These are phyloP conservation scores for Stegodyphus mimosarum DNA, from an alignment of 1,140 invertebrate genomes.

Conservation along the genomic window DNA sequence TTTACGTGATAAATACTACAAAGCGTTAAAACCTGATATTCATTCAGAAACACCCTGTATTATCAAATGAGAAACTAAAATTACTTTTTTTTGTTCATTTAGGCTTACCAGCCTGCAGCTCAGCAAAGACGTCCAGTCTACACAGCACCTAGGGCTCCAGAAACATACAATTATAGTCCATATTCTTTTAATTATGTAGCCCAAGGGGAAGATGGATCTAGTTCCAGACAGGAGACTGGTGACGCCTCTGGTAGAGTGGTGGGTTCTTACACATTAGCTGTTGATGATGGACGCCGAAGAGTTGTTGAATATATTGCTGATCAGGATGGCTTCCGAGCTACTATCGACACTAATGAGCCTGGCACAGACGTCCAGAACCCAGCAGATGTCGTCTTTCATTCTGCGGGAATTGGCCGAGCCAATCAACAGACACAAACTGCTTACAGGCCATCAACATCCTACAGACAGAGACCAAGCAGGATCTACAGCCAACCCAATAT, in stretches of 20 bases:
- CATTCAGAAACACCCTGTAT: too few relatives aligned
- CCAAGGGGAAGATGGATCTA: constrained; percentile 35
- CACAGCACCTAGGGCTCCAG: background rate
- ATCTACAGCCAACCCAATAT: constrained; percentile 33
- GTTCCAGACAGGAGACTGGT: constrained; percentile 42
- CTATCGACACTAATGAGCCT: constrained; percentile 56
- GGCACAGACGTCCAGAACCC: constrained; percentile 44
- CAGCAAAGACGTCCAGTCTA: constrained; percentile 37
- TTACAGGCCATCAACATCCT: constrained; percentile 19
- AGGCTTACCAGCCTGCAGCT: constrained; percentile 35
- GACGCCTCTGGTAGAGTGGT: constrained; percentile 55
- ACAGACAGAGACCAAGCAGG: constrained; percentile 28
- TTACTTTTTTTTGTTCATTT: background rate
- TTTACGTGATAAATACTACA: too few relatives aligned
- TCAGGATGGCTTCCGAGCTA: constrained; percentile 50
- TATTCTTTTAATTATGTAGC: constrained; percentile 54
- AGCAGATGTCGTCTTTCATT: constrained; percentile 43
- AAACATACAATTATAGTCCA: constrained; percentile 27
- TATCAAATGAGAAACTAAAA: too few relatives aligned
- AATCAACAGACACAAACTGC: background rate
- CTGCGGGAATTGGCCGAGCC: constrained; percentile 4
- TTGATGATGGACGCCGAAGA: constrained; percentile 56
- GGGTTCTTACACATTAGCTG: constrained; percentile 57
- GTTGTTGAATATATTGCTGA: constrained; percentile 59
- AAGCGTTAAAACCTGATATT: too few relatives aligned